Base-by-base conservation (phyloP, 92 coral and sea anemone genomes). In the Phenganax marumi region DNA sequence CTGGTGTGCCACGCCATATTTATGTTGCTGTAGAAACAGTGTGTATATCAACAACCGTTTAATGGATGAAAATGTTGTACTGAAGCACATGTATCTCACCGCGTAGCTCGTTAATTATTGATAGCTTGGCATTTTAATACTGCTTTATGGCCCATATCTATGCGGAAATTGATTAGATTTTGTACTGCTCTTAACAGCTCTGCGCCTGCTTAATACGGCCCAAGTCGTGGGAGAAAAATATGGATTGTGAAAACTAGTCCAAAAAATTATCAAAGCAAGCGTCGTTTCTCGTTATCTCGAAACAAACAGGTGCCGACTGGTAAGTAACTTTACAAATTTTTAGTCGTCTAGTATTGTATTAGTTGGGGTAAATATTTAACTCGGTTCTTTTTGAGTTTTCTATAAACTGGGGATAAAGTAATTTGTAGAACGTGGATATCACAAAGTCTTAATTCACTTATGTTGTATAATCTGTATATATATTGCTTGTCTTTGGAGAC, bases 251-350 rank as follows among this genome's bases (percentile, higher is more conserved):
- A 10, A n/a, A n/a, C 19, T 39, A 33, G 43, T 33, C 43, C 43
- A 33, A 33, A 33, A 33, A 33, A 33, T 33, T 33, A 33, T 33
- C 43, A 33, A 33, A 33, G 43, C 43, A 5, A 2, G 43, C 2
- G 43, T 33, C 43, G 43, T 33, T 33, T 33, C 43, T 33, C 43
- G 43, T 33, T 72, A n/a, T 5, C 17, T n/a, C 56, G 51, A 19
- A 8, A 10, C 48, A 7, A 74, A 74, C 79, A 74, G 79, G 79
- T 74, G 79, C 52, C 79, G 63, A 69, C 55, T 17, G 49, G 60
- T 72, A 72, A 72, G 79, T 52, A 52, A 12, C 51, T 74, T 74
- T 52, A 63, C 79, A 74, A 74, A 74, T 52, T 74, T 52, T 51
- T 26, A 18, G 22, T 56, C 51, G 22, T 25, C 26, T 48, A 6